Evolutionary conservation across 1,140 invertebrate species (phyloP).

Genomic region (Bombus polaris): DNA sequence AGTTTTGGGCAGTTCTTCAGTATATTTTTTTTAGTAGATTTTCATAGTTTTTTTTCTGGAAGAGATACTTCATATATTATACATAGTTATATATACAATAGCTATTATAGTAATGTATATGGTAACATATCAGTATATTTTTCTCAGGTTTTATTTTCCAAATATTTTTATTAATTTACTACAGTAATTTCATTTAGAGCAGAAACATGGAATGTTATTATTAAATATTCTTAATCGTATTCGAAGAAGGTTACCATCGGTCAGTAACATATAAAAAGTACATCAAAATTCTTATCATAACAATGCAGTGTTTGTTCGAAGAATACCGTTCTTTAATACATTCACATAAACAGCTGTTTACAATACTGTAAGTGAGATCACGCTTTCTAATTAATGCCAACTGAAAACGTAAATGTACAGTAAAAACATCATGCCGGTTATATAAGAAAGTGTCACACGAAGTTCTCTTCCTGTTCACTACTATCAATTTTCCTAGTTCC

Average conservation of each 20-base stretch:
- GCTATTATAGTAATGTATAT: not conserved
- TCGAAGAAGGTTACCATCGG: not conserved
- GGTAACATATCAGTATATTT: not conserved
- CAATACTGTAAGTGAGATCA: not conserved
- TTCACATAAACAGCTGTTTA: not conserved
- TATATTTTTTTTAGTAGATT: too few relatives aligned
- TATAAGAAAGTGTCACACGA: constrained; percentile 61
- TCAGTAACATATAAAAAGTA: not conserved
- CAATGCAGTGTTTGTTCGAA: not conserved
- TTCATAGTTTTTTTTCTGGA: too few relatives aligned
- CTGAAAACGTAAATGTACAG: not conserved
- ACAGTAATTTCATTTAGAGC: not conserved
- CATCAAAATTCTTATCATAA: not conserved
- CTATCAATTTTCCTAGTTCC: constrained; percentile 76
- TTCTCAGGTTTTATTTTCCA: not conserved
- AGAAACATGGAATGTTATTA: not conserved
- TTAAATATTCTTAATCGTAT: not conserved
- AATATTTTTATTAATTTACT: not conserved
- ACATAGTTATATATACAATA: too few relatives aligned
- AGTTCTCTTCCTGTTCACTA: constrained; percentile 80
- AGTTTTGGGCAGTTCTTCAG: too few relatives aligned
- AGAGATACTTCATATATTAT: too few relatives aligned
- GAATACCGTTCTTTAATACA: not conserved
- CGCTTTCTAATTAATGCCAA: not conserved
- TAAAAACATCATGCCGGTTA: not conserved